Percentiles rank a stretch among this genome's conserved stretches.
These are phyloP conservation scores for Perizoma flavofasciatum DNA, from an alignment of 2,888 invertebrate species.

Conservation along the genomic window DNA sequence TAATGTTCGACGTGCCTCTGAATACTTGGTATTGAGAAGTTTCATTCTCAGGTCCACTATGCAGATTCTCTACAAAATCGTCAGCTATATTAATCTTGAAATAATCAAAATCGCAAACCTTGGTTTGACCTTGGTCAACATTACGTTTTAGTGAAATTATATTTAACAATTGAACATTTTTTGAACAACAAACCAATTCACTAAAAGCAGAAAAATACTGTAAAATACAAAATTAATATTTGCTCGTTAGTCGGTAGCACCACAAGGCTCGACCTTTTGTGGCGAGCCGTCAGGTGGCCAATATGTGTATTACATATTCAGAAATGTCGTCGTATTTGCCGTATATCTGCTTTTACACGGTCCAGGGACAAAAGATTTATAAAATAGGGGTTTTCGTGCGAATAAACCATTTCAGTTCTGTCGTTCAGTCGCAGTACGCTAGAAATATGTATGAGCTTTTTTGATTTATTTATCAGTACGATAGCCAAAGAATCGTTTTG, in stretches of 20 bases:
- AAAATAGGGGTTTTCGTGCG: conserved; percentile 48
- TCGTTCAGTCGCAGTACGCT: conserved; percentile 62
- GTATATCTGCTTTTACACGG: conserved; percentile 22
- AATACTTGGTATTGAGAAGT: no score
- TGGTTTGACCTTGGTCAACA: no score
- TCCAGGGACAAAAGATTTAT: conserved; percentile 39
- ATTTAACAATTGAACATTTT: no score
- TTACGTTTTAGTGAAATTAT: no score
- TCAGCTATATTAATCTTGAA: no score
- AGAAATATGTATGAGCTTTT: conserved; percentile 58
- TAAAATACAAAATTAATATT: conserved; percentile 11
- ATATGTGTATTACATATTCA: conserved; percentile 31
- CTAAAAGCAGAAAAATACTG: conserved; percentile 1
- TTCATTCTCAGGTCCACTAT: no score
- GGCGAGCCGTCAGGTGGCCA: conserved; percentile 22
- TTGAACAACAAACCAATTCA: no score
- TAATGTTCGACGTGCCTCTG: no score
- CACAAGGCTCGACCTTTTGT: conserved; percentile 9
- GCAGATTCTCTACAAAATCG: no score
- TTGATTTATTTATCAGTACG: conserved; percentile 58
- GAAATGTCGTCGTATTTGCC: conserved; percentile 10
- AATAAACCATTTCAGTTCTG: conserved; percentile 60
- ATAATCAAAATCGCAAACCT: no score
- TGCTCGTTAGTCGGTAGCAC: conserved; percentile 9
- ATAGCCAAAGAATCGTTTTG: conserved; percentile 47